Evolutionary conservation across 2,797 vertebrate species (phyloP), one percentile per base, ranked within the genome.

Genomic region (Lithobates sylvaticus): DNA sequence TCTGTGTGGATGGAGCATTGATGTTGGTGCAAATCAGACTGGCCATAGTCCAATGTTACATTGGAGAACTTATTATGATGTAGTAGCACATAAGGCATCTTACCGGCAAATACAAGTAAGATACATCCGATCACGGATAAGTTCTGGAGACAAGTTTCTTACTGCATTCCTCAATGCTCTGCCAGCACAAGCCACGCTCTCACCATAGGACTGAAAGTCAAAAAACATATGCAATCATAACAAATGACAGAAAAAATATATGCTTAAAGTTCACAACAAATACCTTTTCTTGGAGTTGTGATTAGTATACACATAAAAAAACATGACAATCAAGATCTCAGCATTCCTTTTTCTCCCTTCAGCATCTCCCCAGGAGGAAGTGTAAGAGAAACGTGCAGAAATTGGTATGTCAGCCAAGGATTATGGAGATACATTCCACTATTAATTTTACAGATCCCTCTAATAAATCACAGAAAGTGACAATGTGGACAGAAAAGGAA

Each of bases 101-200:
- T 94, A 95, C 95, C 94, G 95, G 93, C 95, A 95, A 93, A 98
- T 97, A 78, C 98, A 96, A 88, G 96, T 97, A 89, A 97, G 95
- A 92, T 97, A 97, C 79, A 97, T 97, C 91, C 97, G 97, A 95
- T 99, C 98, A 93, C 98, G 98, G 72, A 98, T 96, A 80, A 98
- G 96, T 90, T 97, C 97, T 67, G 97, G 96, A 29, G 97, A 97
- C 67, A 97, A 96, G 81, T 96, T 94, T 67, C 96, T 95, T 91
- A 99, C 97, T 82, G 96, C 95, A 71, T 99, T 98, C 92, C 97
- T 96, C 90, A 99, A 91, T 0, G 97, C 94, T 88, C 96, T 97
- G 71, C 95, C 98, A 42, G 98, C 98, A 87, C 98, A 99, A 0
- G 97, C 96, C 85, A 96, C 96, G 93, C 96, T 99, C 94, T 99